A percentile compares a stretch with the other conserved stretches of the same genome.
phyloP scores from a whole-genome alignment of 2,888 invertebrate species.

The Melipona bicolor region DNA sequence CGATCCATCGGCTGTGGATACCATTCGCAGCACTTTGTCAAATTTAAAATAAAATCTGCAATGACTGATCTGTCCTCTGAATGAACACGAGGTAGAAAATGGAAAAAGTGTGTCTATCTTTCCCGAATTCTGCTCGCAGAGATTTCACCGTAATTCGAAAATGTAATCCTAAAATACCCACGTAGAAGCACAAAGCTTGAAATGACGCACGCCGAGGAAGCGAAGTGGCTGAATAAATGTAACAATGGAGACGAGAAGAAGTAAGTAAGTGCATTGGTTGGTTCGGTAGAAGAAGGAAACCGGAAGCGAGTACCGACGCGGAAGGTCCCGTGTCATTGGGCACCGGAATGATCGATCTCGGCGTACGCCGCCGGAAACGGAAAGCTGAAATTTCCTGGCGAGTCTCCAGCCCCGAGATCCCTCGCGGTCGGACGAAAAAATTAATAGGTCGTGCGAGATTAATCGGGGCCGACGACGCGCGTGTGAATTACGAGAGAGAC shows the following conservation, averaged over 20 bases:
- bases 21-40: too few relatives aligned
- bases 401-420: slow-evolving; percentile 27
- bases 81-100: background rate
- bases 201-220: too few relatives aligned
- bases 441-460: slow-evolving; percentile 40
- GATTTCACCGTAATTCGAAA: background rate
- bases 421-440: background rate
- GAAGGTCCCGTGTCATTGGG: slow-evolving; percentile 30
- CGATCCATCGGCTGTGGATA: too few relatives aligned
- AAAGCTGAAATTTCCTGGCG: slow-evolving; percentile 58
- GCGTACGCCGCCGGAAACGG: slow-evolving; percentile 47
- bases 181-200: too few relatives aligned
- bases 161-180: background rate
- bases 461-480: slow-evolving; percentile 15
- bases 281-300: slow-evolving; percentile 12
- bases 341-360: slow-evolving; percentile 50
- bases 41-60: background rate
- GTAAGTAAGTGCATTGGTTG: background rate
- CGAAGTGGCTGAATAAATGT: background rate
- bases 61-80: background rate
- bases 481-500: slow-evolving; percentile 5
- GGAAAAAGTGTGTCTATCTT: background rate
- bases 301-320: slow-evolving; percentile 33
- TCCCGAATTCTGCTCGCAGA: background rate
- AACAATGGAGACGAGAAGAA: background rate